These are phyloP conservation scores for Myiozetetes cayanensis DNA, from an alignment of 2,113 vertebrate species.

Conservation along the genomic window DNA sequence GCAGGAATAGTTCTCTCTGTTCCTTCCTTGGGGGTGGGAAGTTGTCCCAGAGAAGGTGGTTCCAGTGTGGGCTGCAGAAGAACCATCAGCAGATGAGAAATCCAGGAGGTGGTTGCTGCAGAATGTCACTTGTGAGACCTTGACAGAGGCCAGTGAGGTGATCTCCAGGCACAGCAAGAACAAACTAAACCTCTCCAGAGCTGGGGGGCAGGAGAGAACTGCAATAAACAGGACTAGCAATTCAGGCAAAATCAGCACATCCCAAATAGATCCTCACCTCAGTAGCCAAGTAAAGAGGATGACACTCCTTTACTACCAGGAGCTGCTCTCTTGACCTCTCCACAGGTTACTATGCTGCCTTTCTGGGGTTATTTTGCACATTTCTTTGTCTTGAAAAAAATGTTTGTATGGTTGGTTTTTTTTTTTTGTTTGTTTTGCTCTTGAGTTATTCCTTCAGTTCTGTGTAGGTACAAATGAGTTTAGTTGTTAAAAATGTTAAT, in stretches of 20 bases:
- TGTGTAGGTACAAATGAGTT: conserved; percentile 80
- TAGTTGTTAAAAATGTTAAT: conserved; percentile 82
- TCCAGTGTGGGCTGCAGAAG: neutral
- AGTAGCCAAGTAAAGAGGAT: conserved; percentile 42
- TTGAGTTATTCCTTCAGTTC: conserved; percentile 58
- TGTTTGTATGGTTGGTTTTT: conserved; percentile 42
- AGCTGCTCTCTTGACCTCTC: conserved; percentile 30
- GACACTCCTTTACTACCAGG: conserved; percentile 47
- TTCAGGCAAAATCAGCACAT: conserved; percentile 52
- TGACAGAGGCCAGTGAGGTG: neutral
- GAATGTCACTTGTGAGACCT: neutral
- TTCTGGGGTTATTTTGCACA: conserved; percentile 55
- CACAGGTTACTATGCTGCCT: conserved; percentile 57
- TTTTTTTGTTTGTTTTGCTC: neutral
- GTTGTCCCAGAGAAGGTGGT: neutral
- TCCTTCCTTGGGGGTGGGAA: neutral
- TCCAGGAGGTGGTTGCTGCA: neutral
- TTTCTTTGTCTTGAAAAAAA: conserved; percentile 59
- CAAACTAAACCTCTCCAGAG: neutral
- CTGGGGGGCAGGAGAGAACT: neutral
- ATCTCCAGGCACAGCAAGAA: neutral
- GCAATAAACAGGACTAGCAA: neutral
- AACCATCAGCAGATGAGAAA: neutral
- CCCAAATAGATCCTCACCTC: conserved; percentile 58
- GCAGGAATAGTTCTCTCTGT: neutral